Evolutionary conservation across 2,888 invertebrate species (phyloP).

Genomic region (Mactromeris polynyma): DNA sequence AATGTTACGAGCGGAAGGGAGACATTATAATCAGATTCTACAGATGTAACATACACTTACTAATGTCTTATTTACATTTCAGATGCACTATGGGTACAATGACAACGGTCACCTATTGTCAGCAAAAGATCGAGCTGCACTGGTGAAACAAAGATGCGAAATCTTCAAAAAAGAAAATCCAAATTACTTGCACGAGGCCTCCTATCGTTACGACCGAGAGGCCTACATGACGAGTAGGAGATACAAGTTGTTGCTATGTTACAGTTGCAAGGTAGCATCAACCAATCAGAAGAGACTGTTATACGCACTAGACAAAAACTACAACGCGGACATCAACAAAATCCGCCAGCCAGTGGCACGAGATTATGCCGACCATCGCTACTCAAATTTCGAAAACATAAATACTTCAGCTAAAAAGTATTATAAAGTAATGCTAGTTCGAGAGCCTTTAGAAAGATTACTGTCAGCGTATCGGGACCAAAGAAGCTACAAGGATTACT

Average conservation of each 20-base stretch:
- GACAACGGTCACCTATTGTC: slow-evolving; percentile 17
- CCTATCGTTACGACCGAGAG: background rate
- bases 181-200: background rate
- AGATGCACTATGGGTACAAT: slow-evolving; percentile 4
- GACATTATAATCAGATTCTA: no score
- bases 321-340: background rate
- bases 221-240: background rate
- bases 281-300: slow-evolving; percentile 6
- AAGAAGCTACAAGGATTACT: background rate
- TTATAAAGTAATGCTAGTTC: background rate
- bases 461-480: slow-evolving; percentile 12
- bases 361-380: background rate
- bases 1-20: no score
- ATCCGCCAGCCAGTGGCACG: background rate
- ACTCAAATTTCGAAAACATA: background rate
- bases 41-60: no score
- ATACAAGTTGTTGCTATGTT: slow-evolving; percentile 3
- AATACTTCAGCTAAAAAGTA: background rate
- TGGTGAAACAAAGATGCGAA: slow-evolving; percentile 1
- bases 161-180: slow-evolving; percentile 22
- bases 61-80: background rate
- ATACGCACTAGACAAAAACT: slow-evolving; percentile 9
- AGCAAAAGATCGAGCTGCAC: background rate
- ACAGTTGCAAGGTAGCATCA: slow-evolving; percentile 13
- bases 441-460: slow-evolving; percentile 24